Base-by-base conservation (phyloP, 2,113 vertebrate species). In the Hyla sarda region DNA sequence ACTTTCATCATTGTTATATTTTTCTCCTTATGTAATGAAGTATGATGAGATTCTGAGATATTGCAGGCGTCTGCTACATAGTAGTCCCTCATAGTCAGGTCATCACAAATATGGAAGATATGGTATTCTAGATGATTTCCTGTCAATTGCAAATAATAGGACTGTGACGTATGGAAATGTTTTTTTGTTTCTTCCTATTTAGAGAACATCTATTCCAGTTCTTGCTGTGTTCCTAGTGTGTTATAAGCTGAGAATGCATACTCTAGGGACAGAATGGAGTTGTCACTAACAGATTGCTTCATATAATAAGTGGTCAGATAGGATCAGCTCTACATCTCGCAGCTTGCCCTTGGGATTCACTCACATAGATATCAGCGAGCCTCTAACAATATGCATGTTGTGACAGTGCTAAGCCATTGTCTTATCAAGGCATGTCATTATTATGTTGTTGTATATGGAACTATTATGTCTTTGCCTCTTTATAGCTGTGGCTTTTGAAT, bases 211-310 rank as follows among this genome's bases (percentile, higher is more conserved):
- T 11, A 0, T 83, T 41, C 50, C 30, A 83, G 65, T 71, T 30
- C 17, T 28, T 72, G 30, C 67, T 72, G 41, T 83, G 67, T 52
- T 48, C 65, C 65, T 37, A 8, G 56, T 76, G 37, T 50, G 54
- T 41, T 67, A 32, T 65, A 65, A 37, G n/a, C 73, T 21, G 56
- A 10, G 41, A 19, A 78, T 58, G 47, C 7, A 8, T 52, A 37
- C 83, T 50, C 72, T 25, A 32, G 52, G 73, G 75, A 56, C 82
- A 83, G 37, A 83, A 73, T 83, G 13, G 65, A 56, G 82, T 54
- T 83, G 82, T 83, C 67, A 73, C 32, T 83, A 50, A 56, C 67
- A 73, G 58, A 83, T 83, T 71, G 65, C 81, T 82, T 83, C 65
- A 32, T 83, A 56, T 54, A 82, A 67, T 82, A 83, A 83, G 48